A percentile compares a stretch with the other conserved stretches of the same genome.
Evolutionary conservation across 1,140 invertebrate species (phyloP).

Genomic region (Dreissena polymorpha): DNA sequence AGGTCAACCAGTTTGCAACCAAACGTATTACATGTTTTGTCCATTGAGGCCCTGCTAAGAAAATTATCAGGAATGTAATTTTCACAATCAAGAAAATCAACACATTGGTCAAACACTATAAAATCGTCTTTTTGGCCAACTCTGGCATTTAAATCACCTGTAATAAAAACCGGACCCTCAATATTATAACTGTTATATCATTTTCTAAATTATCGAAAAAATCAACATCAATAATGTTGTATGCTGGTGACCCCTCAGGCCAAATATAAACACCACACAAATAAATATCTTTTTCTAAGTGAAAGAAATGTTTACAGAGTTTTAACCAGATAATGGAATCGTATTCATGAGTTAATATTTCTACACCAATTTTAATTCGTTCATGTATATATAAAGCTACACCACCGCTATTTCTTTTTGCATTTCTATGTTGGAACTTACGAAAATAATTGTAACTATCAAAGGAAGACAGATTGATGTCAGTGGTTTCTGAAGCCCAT

Average conservation of each 20-base stretch:
- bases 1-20: conserved; percentile 4
- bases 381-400: conserved; percentile 1
- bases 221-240: neutral
- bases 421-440: conserved; percentile 22
- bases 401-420: conserved; percentile 12
- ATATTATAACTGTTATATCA: neutral
- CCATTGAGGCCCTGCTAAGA: neutral
- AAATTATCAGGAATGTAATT: conserved; percentile 25
- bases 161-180: conserved; percentile 4
- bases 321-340: conserved; percentile 29
- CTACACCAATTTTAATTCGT: neutral
- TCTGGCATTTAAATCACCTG: conserved; percentile 14
- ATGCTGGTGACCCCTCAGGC: conserved; percentile 21
- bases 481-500: neutral
- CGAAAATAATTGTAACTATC: conserved; percentile 7
- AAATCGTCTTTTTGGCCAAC: conserved; percentile 3
- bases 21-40: neutral
- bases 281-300: conserved; percentile 1
- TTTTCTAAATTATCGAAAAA: conserved; percentile 10
- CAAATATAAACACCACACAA: conserved; percentile 17
- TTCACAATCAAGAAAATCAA: neutral
- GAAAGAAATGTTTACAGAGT: conserved; percentile 6
- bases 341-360: conserved; percentile 4
- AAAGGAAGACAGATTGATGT: conserved; percentile 6
- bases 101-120: neutral